These are phyloP conservation scores for Eremobia ochroleuca DNA, from an alignment of 2,888 invertebrate genomes.

Conservation along the genomic window DNA sequence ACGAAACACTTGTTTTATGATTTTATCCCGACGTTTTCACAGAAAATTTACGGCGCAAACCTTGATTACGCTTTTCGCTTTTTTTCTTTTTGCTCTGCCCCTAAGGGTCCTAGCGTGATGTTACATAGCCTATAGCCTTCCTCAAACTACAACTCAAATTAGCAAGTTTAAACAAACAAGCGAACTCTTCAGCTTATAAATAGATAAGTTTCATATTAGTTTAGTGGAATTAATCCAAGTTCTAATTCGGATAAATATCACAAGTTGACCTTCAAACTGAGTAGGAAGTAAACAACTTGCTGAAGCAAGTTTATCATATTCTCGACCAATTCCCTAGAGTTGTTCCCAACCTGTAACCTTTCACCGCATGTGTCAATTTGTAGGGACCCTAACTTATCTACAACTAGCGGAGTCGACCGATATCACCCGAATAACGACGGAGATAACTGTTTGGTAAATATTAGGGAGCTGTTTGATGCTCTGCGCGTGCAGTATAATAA, in stretches of 20 bases:
- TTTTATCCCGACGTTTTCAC: no score
- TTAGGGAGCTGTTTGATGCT: neutral
- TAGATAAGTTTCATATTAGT: neutral
- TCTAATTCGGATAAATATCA: neutral
- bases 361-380: slow-evolving; percentile 49
- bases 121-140: no score
- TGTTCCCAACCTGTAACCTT: slow-evolving; percentile 18
- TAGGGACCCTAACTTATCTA: slow-evolving; percentile 29
- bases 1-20: no score
- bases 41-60: no score
- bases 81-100: no score
- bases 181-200: neutral
- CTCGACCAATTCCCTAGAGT: slow-evolving; percentile 30
- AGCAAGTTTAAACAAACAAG: no score
- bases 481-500: no score
- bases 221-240: neutral
- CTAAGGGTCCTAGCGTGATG: no score
- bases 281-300: slow-evolving; percentile 16
- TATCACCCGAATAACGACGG: slow-evolving; percentile 6
- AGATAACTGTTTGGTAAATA: slow-evolving; percentile 39
- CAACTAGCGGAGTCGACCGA: slow-evolving; percentile 28
- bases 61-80: no score
- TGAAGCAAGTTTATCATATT: slow-evolving; percentile 44
- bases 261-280: slow-evolving; percentile 17
- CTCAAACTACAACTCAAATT: no score